phyloP scores from a whole-genome alignment of 2,888 invertebrate genomes.

The Pyrrhosoma nymphula region DNA sequence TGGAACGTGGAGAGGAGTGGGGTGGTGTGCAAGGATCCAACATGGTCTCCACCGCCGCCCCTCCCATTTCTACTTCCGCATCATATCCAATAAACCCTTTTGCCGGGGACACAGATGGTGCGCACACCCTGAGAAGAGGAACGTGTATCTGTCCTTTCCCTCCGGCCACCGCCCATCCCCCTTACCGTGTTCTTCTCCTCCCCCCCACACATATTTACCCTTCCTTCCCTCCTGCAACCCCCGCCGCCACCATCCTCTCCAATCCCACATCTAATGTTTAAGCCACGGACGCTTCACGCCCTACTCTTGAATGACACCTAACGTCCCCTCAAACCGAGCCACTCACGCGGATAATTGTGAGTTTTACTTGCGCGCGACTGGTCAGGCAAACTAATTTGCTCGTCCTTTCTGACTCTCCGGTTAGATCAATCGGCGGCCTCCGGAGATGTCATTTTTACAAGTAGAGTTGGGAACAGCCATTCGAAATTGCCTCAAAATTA shows the following conservation, averaged over 20 bases:
- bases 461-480: too few relatives aligned
- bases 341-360: neutral
- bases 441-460: too few relatives aligned
- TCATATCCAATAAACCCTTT: conserved; percentile 64
- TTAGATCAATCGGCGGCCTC: neutral
- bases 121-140: conserved; percentile 51
- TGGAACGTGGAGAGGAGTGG: neutral
- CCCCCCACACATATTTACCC: neutral
- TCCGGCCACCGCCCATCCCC: conserved; percentile 57
- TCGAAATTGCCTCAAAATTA: too few relatives aligned
- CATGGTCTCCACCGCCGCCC: neutral
- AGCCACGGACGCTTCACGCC: neutral
- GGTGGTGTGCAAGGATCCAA: neutral
- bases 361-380: neutral
- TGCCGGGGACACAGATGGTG: conserved; percentile 58
- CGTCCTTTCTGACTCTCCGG: neutral
- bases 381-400: neutral
- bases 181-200: neutral
- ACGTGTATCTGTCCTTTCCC: conserved; percentile 45
- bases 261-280: neutral
- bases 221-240: neutral
- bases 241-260: neutral
- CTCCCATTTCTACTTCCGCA: conserved; percentile 53
- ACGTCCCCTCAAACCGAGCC: neutral
- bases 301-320: neutral